phyloP scores from a whole-genome alignment of 2,797 vertebrate species.

The Orientallactaga sibirica region DNA sequence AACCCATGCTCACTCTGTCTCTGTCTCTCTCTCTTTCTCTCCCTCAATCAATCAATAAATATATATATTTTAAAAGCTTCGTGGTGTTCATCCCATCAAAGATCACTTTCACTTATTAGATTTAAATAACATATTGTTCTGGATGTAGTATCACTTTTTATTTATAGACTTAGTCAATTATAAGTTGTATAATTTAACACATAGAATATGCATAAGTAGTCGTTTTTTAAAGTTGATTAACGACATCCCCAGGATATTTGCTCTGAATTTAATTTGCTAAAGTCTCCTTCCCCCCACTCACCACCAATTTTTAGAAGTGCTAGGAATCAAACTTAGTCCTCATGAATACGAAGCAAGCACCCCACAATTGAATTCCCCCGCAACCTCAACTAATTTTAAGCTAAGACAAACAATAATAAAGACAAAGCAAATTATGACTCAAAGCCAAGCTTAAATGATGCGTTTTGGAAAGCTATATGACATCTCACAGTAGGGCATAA shows the following conservation, averaged over 20 bases:
- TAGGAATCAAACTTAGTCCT: background rate
- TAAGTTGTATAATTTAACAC: background rate
- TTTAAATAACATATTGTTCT: constrained; percentile 17
- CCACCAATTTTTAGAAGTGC: background rate
- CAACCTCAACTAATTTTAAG: constrained; percentile 9
- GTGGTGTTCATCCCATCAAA: background rate
- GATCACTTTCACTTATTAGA: background rate
- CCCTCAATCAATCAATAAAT: too few species aligned
- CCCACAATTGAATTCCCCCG: background rate
- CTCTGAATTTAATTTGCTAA: constrained; percentile 29
- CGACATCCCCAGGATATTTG: background rate
- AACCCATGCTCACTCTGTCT: too few species aligned
- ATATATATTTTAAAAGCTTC: background rate
- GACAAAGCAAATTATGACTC: background rate
- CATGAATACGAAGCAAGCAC: background rate
- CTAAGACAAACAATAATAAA: constrained; percentile 54
- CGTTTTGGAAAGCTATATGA: background rate
- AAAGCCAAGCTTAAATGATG: background rate
- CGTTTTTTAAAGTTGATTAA: background rate
- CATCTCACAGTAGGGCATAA: background rate
- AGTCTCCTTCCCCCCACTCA: background rate
- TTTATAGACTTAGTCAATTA: constrained; percentile 57
- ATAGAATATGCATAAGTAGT: constrained; percentile 51
- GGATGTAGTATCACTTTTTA: background rate
- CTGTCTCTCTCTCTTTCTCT: too few species aligned